Evolutionary conservation across 1,140 invertebrate species (phyloP), one percentile per base, ranked within the genome.

Genomic region (Fopius arisanus): DNA sequence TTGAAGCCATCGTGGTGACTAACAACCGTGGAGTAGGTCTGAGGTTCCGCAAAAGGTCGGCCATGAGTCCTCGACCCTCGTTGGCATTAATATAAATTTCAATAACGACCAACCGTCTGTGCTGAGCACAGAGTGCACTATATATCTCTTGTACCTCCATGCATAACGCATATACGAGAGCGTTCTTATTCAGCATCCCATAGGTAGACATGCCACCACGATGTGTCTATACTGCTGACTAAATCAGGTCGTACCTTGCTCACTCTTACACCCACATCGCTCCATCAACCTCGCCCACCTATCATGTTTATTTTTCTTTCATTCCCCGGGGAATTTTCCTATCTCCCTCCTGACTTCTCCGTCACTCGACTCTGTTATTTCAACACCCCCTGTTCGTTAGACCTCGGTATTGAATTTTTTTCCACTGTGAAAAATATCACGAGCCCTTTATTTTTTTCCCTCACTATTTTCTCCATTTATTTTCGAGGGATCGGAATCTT

Each of bases 31-130:
- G 43, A 75, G n/a, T 29, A 23, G n/a, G 40, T 72, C n/a, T n/a
- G n/a, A 65, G 40, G 40, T 62, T 70, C 29, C 37, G 62, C 31
- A 69, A 77, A 74, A 77, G 73, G 75, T 79, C 76, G 72, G 66
- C 71, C 59, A 71, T 73, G 37, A 75, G 54, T 16, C 28, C 51
- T 75, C 37, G 62, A 73, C 71, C 77, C 73, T 70, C 65, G 72
- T 78, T 67, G 74, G 72, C 78, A 78, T 79, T 75, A 77, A 81
- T 81, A 79, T 80, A 82, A 82, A 82, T 82, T 82, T 82, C 79
- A 80, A 81, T 80, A 77, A 78, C 69, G 63, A 63, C 62, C 72
- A 29, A 59, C 78, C 76, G 78, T 79, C 78, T 79, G 77, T 75
- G 71, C 71, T 54, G 76, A 63, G 51, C 37, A 31, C 41, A 73